Conservation (phyloP, 2,888 invertebrate species). For the Rhaphigaster nebulosa region DNA sequence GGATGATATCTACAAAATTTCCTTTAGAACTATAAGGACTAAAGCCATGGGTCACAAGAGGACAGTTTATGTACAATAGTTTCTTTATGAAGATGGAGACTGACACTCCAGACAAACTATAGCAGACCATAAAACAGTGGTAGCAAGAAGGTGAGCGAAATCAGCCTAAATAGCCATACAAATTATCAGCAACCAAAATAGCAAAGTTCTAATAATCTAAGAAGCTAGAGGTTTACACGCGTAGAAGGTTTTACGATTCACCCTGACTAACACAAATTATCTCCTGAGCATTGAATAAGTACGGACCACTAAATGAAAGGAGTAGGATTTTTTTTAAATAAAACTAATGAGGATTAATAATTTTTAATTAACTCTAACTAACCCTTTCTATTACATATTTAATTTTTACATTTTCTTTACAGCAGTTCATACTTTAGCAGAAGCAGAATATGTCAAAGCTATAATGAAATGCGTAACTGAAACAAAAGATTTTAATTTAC, state of each 20-base stretch:
- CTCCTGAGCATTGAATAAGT: too few species aligned
- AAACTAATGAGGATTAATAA: background rate
- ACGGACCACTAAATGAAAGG: background rate
- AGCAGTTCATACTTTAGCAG: conserved; percentile 53
- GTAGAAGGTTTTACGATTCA: background rate
- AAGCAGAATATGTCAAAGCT: conserved; percentile 24
- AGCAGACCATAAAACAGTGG: too few species aligned
- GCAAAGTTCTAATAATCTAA: too few species aligned
- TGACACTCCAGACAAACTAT: too few species aligned
- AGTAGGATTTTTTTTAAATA: background rate
- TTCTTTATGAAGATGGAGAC: too few species aligned
- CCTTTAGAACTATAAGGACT: too few species aligned
- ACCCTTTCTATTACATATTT: background rate
- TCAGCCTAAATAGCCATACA: too few species aligned
- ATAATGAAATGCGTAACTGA: conserved; percentile 45
- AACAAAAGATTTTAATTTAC: background rate
- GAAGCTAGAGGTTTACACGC: background rate
- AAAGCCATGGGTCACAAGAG: too few species aligned
- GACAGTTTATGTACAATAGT: too few species aligned
- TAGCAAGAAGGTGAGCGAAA: too few species aligned
- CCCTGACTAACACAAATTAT: background rate
- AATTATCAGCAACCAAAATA: too few species aligned
- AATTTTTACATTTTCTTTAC: background rate
- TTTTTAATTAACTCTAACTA: background rate
- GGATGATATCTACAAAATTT: too few species aligned